Percentiles rank a stretch among this genome's conserved stretches.
These are phyloP conservation scores for Chirona hameri DNA, from an alignment of 2,888 invertebrate genomes.

Conservation along the genomic window DNA sequence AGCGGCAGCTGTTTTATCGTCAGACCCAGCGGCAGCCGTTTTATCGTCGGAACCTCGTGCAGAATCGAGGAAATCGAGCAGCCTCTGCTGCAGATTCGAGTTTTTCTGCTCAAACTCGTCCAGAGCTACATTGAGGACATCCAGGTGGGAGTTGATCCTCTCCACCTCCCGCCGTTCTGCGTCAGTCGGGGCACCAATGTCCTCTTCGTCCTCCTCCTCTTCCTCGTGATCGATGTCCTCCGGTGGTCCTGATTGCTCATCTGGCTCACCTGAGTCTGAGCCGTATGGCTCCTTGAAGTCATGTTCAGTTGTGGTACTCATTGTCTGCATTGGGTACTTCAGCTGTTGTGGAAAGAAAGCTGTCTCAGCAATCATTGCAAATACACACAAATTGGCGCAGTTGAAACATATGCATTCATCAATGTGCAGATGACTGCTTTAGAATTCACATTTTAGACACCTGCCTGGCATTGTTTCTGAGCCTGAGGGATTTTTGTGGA, in stretches of 20 bases:
- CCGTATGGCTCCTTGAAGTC: neutral
- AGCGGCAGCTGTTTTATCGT: too few relatives aligned
- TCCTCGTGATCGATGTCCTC: neutral
- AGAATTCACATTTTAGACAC: too few relatives aligned
- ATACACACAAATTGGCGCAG: too few relatives aligned
- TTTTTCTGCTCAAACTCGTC: constrained; percentile 25
- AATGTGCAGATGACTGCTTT: too few relatives aligned
- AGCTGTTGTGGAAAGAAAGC: neutral
- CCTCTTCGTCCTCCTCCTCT: neutral
- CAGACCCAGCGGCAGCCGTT: too few relatives aligned
- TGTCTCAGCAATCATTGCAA: too few relatives aligned
- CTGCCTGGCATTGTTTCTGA: too few relatives aligned
- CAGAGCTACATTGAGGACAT: neutral
- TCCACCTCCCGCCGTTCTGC: neutral
- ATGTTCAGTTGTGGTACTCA: neutral
- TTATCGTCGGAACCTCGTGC: too few relatives aligned
- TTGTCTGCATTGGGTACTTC: neutral
- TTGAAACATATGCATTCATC: too few relatives aligned
- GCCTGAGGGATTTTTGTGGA: too few relatives aligned
- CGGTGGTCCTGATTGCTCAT: neutral
- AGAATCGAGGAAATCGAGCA: neutral
- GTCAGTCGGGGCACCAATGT: neutral
- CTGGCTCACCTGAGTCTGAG: neutral
- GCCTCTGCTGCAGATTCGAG: neutral
- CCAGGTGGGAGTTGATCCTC: neutral